Base-by-base conservation (phyloP, 2,113 vertebrate genomes). In the Falco punctatus region DNA sequence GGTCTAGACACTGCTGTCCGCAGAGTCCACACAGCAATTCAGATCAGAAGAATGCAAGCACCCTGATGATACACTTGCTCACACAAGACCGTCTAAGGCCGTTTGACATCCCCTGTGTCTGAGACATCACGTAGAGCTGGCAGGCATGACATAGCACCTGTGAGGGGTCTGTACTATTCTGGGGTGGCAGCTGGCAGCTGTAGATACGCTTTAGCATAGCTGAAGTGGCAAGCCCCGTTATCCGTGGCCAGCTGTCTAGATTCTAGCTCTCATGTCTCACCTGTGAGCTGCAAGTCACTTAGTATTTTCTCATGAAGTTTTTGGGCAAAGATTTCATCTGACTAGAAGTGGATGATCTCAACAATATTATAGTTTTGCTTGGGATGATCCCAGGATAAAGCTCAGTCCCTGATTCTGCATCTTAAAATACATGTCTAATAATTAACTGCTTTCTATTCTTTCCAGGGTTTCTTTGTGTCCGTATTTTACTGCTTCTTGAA, bases 401-500 rank as follows among this genome's bases (percentile, higher is more conserved):
- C 26, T 70, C 48, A 18, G 13, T 46, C n/a, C 32, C 5, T 1
- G 2, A 6, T 59, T 61, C 33, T 52, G 9, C 6, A 1, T 27
- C 35, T 69, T 74, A 5, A 77, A 81, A 71, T 42, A 24, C 33
- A 44, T 28, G 4, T 7, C 33, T 69, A 28, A 44, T 58, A 73
- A 80, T 0, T 55, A 19, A 33, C 32, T 70, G 55, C 58, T 97
- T 71, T 90, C 84, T 78, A 49, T 98, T 28, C 84, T 98, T 98
- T 94, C 33, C 98, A 99, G 99, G 99, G 99, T 30, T 99, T 99
- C 98, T 99, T 99, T 88, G 99, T 99, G 82, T 99, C 99, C 18
- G 99, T 99, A 84, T 99, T 99, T 98, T 99, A 99, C 97, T 99
- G 99, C 98, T 99, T 99, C 98, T 98, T 99, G 94, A 99, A 99